Evolutionary conservation across 2,888 invertebrate genomes (phyloP), one percentile per base, ranked within the genome.

Genomic region (Phymatocera aterrima): DNA sequence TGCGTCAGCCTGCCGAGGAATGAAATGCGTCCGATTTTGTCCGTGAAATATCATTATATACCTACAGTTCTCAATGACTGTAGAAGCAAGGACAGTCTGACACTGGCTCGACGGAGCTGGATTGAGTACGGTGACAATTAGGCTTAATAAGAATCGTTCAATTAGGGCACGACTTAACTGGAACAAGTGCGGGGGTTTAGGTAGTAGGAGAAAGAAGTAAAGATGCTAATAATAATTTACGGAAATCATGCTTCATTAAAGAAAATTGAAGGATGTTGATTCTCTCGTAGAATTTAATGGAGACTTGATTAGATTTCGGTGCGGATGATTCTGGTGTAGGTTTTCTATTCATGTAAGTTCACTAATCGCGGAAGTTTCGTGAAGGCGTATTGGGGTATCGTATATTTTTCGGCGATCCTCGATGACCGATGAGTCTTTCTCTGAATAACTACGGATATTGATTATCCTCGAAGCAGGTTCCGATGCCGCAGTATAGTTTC

Each of bases 1-100:
- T 15, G n/a, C 6, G 28, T 72, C 5, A 15, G 3, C 51, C 51
- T 51, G 10, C 12, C 34, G 3, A 34, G 18, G 72, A 51, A 48
- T 2, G 34, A 72, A n/a, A 72, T 51, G 21, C 18, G 21, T 48
- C 34, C 48, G 8, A 72, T 72, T n/a, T 51, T 34, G 72, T 51
- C 51, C 72, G 34, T 51, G 72, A 48, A 51, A 51, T 43, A 31
- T 51, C 43, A 51, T 72, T 72, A 51, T 34, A n/a, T n/a, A n/a
- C n/a, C n/a, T n/a, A 48, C 72, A 51, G 34, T 51, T 72, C 34
- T 18, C 43, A 72, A 48, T 72, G 48, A 51, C 72, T 24, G 48
- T n/a, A n/a, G n/a, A n/a, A 34, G 51, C 72, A 72, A 72, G 72
- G 72, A 68, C 68, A 68, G 68, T 46, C 43, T 18, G 28, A 46